Evolutionary conservation across 2,113 vertebrate species (phyloP), one percentile per base, ranked within the genome.

Genomic region (Aegotheles bennettii): DNA sequence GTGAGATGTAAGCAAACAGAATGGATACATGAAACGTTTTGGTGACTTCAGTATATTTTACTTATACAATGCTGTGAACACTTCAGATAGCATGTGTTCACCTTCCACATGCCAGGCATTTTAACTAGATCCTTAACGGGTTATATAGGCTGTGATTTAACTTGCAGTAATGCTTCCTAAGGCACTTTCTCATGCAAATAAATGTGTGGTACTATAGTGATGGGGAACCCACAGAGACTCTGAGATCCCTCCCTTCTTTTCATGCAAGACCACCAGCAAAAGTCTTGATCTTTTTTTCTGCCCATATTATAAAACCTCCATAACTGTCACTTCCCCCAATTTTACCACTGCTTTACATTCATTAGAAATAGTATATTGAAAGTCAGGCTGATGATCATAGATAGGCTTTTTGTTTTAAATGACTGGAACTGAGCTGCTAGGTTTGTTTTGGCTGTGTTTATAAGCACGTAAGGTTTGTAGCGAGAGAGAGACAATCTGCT

Each of bases 1-100:
- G 11, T 40, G 19, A 45, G 14, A 15, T 16, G 36, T 61, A 71
- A 92, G 54, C 33, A 89, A 61, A 38, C 23, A 54, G 21, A 80
- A 26, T 54, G 36, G 33, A 47, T 60, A 45, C 17, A 45, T 29
- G 3, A 54, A 35, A 63, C 26, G 42, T 63, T 87, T 74, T 86
- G 73, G 23, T 71, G 38, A 78, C 47, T 38, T n/a, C 31, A 57
- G 15, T 86, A 15, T 20, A 31, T 47, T 84, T 70, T 75, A 50
- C 23, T 76, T 57, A 29, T 2, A 56, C 31, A 93, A 35, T 0
- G 2, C 45, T 50, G 9, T 54, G 43, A 68, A 61, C 0, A 2
- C 36, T 95, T 88, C 63, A 88, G 42, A 24, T 24, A 53, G 45
- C 33, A 18, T 8, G 19, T 50, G 61, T 56, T 33, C 60, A 54